Evolutionary conservation across 2,797 vertebrate species (phyloP).

Genomic region (Balearica regulorum): DNA sequence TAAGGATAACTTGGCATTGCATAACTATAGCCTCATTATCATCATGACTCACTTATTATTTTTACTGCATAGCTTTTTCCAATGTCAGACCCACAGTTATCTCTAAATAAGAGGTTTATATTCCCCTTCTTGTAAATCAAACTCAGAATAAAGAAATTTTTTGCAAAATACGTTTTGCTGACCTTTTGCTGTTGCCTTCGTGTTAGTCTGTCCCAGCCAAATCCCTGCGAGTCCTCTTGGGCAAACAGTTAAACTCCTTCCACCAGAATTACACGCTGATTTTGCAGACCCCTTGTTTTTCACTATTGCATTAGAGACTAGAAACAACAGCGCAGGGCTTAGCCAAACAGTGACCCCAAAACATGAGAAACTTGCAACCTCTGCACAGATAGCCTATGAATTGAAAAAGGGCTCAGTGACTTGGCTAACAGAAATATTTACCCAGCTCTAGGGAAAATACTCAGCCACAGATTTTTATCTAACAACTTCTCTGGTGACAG

Average conservation of each 20-base stretch:
- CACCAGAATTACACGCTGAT: neutral
- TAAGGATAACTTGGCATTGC: neutral
- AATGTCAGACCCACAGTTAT: neutral
- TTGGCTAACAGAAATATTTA: constrained; percentile 36
- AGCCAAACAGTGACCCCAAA: neutral
- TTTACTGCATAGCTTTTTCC: neutral
- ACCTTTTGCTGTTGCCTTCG: neutral
- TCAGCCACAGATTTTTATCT: constrained; percentile 44
- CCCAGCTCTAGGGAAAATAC: constrained; percentile 10
- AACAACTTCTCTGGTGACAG: neutral
- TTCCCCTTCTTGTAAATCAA: neutral
- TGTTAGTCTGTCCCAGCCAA: neutral
- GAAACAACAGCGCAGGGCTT: neutral
- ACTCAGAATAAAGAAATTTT: neutral
- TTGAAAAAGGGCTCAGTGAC: neutral
- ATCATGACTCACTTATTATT: neutral
- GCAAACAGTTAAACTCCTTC: neutral
- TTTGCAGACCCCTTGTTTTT: neutral
- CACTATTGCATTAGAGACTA: neutral
- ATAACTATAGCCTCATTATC: neutral
- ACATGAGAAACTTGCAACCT: constrained; percentile 31
- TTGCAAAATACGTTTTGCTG: neutral
- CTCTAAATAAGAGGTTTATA: neutral
- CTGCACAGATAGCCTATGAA: neutral
- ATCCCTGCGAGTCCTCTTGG: neutral